These are phyloP conservation scores for Hypselothyrea guttata DNA, from an alignment of 2,888 invertebrate species.

Conservation along the genomic window DNA sequence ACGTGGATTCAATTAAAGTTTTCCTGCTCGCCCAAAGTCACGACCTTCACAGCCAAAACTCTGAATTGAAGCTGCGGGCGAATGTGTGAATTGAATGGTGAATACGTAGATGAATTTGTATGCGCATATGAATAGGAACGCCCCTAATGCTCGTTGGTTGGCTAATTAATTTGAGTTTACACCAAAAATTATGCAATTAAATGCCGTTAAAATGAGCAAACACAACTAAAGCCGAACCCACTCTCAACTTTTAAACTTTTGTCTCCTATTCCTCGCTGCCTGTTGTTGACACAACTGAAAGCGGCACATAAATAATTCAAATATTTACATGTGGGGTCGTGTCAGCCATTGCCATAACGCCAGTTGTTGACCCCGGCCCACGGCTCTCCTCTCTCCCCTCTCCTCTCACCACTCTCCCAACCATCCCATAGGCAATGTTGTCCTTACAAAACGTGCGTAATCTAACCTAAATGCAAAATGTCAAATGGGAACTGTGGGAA, in stretches of 20 bases:
- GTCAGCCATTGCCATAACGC: constrained; percentile 4
- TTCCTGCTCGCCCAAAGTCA: constrained; percentile 2
- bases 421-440: constrained; percentile 9
- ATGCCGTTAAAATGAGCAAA: constrained; percentile 67
- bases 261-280: constrained; percentile 8
- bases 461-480: constrained; percentile 33
- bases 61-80: constrained; percentile 7
- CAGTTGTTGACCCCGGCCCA: constrained; percentile 11
- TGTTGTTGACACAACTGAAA: constrained; percentile 64
- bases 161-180: constrained; percentile 46
- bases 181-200: constrained; percentile 73
- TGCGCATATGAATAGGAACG: constrained; percentile 5
- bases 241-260: too few relatives aligned
- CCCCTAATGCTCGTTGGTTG: constrained; percentile 12
- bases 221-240: constrained; percentile 30
- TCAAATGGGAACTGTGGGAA: constrained; percentile 21
- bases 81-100: not conserved
- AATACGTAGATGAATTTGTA: constrained; percentile 7
- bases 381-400: not conserved
- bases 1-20: constrained; percentile 29
- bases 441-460: constrained; percentile 56
- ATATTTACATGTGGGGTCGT: constrained; percentile 59
- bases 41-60: constrained; percentile 38
- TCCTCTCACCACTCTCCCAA: not conserved
- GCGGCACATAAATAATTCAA: constrained; percentile 73